Conservation (phyloP, 1,140 invertebrate genomes). For the Trichogramma pretiosum region DNA sequence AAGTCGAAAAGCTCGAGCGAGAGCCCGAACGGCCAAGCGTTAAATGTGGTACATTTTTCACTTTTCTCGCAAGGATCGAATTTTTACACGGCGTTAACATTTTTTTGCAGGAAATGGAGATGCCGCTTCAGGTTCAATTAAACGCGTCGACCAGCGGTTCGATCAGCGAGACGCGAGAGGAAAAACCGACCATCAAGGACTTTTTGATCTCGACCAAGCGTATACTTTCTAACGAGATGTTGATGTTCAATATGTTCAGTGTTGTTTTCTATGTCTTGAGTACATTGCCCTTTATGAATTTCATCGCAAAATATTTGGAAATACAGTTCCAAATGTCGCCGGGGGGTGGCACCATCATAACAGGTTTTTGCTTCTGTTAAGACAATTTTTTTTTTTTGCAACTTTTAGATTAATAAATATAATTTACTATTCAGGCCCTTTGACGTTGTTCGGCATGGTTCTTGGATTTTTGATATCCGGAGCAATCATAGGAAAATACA, state of each 20-base stretch:
- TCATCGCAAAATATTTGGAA: constrained; percentile 63
- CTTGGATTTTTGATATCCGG: constrained; percentile 57
- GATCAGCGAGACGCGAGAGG: not conserved
- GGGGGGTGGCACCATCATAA: constrained; percentile 53
- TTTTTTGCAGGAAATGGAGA: constrained; percentile 26
- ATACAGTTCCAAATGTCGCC: constrained; percentile 58
- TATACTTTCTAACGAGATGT: constrained; percentile 51
- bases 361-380: constrained; percentile 39
- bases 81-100: too few species aligned
- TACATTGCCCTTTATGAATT: constrained; percentile 59
- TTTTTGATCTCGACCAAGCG: constrained; percentile 51
- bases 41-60: not conserved
- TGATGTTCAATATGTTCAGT: constrained; percentile 51
- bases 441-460: constrained; percentile 50
- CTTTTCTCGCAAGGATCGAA: not conserved
- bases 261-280: constrained; percentile 57
- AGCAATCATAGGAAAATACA: constrained; percentile 52
- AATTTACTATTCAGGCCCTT: constrained; percentile 37
- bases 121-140: constrained; percentile 22
- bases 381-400: not conserved
- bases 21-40: not conserved
- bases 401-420: too few species aligned
- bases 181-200: constrained; percentile 39
- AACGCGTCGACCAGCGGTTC: not conserved
- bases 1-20: constrained; percentile 20